Base-by-base conservation (phyloP, 2,113 vertebrate genomes). In the Riparia riparia region DNA sequence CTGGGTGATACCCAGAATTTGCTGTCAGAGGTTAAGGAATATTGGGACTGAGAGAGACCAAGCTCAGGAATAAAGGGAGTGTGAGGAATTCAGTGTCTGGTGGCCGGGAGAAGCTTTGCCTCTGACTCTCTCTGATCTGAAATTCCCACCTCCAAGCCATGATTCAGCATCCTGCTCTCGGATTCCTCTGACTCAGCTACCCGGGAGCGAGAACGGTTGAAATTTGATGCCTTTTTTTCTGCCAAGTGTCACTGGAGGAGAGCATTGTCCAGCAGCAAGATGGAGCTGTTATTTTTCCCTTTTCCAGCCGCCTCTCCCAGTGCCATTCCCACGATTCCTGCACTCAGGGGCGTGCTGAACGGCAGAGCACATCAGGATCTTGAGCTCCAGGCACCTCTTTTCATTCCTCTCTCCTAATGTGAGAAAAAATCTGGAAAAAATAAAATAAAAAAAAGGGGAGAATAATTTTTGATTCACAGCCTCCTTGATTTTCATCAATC, bases 401-500 rank as follows among this genome's bases (percentile, higher is more conserved):
- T 41, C 54, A 83, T 65, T 86, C 80, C 37, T 50, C 64, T 54
- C 45, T 34, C 32, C 56, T 73, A 53, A 86, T 60, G 61, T 56
- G n/a, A n/a, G n/a, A n/a, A n/a, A n/a, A n/a, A n/a, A n/a, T n/a
- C n/a, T n/a, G n/a, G n/a, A n/a, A n/a, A 37, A 8, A 37, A 37
- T 37, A 37, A 37, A n/a, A n/a, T n/a, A n/a, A 37, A 42, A 42
- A 42, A 42, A 42, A 42, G 14, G 2, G 16, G n/a, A 57, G 58
- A 76, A 89, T 66, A 4, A 8, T 6, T 87, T 96, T 95, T 60
- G 50, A 89, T 93, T 94, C 82, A 57, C 73, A 87, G 73, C 81
- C 58, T 57, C 50, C 84, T 86, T 66, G 77, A 89, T 95, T 93
- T 93, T 95, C 92, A 96, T 94, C 88, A 71, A 94, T 86, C 92